These are phyloP conservation scores for Lerista edwardsae DNA, from an alignment of 2,797 vertebrate species.

Conservation along the genomic window DNA sequence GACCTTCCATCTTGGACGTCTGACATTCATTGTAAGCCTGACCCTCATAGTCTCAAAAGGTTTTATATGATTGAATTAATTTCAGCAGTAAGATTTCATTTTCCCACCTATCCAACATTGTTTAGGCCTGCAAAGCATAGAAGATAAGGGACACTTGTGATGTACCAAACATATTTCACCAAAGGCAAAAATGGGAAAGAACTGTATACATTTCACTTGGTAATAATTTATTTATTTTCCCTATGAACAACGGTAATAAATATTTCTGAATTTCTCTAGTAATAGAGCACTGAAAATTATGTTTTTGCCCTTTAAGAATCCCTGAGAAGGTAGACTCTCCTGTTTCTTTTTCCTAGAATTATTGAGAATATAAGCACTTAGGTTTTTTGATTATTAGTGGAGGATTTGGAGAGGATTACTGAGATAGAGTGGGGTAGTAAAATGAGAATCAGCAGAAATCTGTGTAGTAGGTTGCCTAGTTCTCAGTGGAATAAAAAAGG, in stretches of 20 bases:
- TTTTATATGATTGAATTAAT: constrained; percentile 36
- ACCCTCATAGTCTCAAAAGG: constrained; percentile 44
- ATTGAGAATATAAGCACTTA: constrained; percentile 39
- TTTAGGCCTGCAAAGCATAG: constrained; percentile 41
- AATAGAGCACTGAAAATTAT: constrained; percentile 15
- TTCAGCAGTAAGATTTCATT: constrained; percentile 51
- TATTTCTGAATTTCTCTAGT: constrained; percentile 1
- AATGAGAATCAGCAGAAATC: constrained; percentile 9
- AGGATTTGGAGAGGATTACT: constrained; percentile 39
- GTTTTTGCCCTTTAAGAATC: constrained; percentile 44
- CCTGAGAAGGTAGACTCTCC: fast-evolving
- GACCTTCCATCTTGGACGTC: background rate
- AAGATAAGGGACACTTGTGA: constrained; percentile 22
- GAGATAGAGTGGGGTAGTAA: background rate
- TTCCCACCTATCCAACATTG: constrained; percentile 36
- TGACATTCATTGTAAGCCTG: constrained; percentile 28
- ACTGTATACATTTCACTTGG: background rate
- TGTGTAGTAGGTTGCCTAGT: constrained; percentile 4
- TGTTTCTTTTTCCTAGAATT: constrained; percentile 25
- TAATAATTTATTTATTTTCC: constrained; percentile 10
- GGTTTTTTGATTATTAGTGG: constrained; percentile 34
- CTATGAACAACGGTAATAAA: background rate
- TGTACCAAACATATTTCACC: background rate
- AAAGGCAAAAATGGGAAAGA: background rate
- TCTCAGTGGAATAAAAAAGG: constrained; percentile 27